Evolutionary conservation across 2,888 invertebrate species (phyloP).

Genomic region (Mesopsocus fuscifrons): DNA sequence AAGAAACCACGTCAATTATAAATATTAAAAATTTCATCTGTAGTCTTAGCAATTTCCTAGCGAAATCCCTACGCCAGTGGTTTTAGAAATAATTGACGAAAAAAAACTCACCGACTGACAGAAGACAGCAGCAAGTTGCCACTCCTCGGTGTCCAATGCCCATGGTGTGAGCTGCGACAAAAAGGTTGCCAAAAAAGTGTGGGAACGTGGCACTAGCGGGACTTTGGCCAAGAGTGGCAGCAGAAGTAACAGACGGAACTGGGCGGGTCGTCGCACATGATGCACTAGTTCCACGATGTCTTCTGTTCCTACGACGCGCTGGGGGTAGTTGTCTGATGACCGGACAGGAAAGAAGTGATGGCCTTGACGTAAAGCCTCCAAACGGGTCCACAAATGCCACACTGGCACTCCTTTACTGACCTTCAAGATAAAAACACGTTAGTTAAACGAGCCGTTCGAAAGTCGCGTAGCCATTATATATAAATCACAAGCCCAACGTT

Average conservation of each 20-base stretch:
- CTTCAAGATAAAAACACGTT: too few relatives aligned
- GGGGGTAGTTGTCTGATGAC: background rate
- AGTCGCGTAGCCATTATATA: too few relatives aligned
- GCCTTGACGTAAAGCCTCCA: background rate
- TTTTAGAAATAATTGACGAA: too few relatives aligned
- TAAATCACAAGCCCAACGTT: too few relatives aligned
- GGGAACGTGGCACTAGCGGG: background rate
- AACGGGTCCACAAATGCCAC: background rate
- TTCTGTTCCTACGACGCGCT: background rate
- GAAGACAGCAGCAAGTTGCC: background rate
- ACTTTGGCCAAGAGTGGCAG: background rate
- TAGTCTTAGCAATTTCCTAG: too few relatives aligned
- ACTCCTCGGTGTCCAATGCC: background rate
- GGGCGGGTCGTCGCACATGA: background rate
- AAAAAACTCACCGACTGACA: slow-evolving; percentile 2
- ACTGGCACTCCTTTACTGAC: background rate
- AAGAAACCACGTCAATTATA: background rate
- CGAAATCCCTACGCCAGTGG: too few relatives aligned
- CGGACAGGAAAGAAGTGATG: slow-evolving; percentile 3
- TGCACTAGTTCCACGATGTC: background rate
- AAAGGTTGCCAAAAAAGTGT: background rate
- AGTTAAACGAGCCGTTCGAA: too few relatives aligned
- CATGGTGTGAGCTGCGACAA: background rate
- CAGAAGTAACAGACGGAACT: background rate
- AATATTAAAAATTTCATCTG: too few relatives aligned